Conservation (phyloP, 92 coral and sea anemone species). For the Diadumene lineata region DNA sequence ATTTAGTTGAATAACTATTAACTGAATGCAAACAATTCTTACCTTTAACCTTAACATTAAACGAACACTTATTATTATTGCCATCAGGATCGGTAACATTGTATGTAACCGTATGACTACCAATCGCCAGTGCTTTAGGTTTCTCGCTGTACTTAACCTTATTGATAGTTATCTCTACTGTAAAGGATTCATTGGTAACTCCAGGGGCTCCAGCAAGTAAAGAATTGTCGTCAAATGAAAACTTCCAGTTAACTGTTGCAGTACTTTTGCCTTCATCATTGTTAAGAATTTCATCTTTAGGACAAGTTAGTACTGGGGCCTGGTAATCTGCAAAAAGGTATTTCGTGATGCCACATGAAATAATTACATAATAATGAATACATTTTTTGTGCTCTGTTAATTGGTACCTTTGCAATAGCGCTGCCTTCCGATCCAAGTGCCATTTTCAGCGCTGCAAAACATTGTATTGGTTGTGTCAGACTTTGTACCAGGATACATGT, state of each 20-base stretch:
- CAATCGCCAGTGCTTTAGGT: conserved; percentile 26
- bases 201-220: conserved; percentile 38
- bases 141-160: neutral
- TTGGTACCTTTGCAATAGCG: conserved; percentile 32
- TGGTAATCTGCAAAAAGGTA: conserved; percentile 9
- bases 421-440: conserved; percentile 39
- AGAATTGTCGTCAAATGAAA: conserved; percentile 51
- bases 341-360: too few species aligned
- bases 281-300: conserved; percentile 6
- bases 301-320: conserved; percentile 35
- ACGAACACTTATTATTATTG: conserved; percentile 37
- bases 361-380: too few species aligned
- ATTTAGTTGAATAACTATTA: too few species aligned
- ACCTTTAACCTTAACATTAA: conserved; percentile 51
- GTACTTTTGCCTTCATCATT: conserved; percentile 44
- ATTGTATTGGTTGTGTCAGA: conserved; percentile 12
- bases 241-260: conserved; percentile 44
- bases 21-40: too few species aligned
- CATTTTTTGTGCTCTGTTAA: too few species aligned
- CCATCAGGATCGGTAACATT: conserved; percentile 67
- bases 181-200: conserved; percentile 14
- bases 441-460: conserved; percentile 19
- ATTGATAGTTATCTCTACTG: conserved; percentile 17
- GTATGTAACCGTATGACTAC: conserved; percentile 44
- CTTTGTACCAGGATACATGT: conserved; percentile 27